These are phyloP conservation scores for Amblyjoppa fuscipennis DNA, from an alignment of 2,888 invertebrate genomes.

Conservation along the genomic window DNA sequence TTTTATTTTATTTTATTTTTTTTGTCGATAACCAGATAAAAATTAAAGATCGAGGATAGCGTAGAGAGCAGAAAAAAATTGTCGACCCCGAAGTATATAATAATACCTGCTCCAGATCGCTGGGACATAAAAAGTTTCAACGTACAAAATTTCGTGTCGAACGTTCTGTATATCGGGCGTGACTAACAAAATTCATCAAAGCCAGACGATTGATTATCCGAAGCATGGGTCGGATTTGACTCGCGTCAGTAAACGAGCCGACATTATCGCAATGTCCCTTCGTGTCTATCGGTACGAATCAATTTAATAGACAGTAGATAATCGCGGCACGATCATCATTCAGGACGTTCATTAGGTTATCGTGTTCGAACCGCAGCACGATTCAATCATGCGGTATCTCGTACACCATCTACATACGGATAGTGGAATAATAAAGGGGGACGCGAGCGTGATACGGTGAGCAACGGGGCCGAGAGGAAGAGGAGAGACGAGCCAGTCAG, in stretches of 20 bases:
- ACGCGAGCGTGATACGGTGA: conserved; percentile 26
- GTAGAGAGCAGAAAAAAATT: too few relatives aligned
- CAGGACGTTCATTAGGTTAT: conserved; percentile 84
- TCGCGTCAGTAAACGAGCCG: conserved; percentile 66
- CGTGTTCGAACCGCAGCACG: conserved; percentile 80
- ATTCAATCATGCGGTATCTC: conserved; percentile 83
- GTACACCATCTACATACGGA: conserved; percentile 80
- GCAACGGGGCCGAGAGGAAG: conserved; percentile 28
- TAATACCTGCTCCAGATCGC: too few relatives aligned
- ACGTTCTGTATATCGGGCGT: not conserved
- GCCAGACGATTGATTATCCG: conserved; percentile 60
- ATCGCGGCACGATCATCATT: conserved; percentile 82
- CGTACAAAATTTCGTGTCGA: not conserved
- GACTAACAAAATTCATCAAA: conserved; percentile 27
- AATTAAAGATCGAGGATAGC: too few relatives aligned
- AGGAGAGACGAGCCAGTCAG: conserved; percentile 41
- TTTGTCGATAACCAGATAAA: too few relatives aligned
- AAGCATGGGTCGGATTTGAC: conserved; percentile 40
- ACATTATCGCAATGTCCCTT: conserved; percentile 67
- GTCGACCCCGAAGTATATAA: too few relatives aligned
- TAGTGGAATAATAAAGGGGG: conserved; percentile 80
- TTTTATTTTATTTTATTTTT: too few relatives aligned
- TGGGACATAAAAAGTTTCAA: too few relatives aligned
- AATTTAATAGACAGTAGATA: conserved; percentile 82
- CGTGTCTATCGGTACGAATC: conserved; percentile 73